These are phyloP conservation scores for Lasioglossum vierecki DNA, from an alignment of 2,888 invertebrate species.

Conservation along the genomic window DNA sequence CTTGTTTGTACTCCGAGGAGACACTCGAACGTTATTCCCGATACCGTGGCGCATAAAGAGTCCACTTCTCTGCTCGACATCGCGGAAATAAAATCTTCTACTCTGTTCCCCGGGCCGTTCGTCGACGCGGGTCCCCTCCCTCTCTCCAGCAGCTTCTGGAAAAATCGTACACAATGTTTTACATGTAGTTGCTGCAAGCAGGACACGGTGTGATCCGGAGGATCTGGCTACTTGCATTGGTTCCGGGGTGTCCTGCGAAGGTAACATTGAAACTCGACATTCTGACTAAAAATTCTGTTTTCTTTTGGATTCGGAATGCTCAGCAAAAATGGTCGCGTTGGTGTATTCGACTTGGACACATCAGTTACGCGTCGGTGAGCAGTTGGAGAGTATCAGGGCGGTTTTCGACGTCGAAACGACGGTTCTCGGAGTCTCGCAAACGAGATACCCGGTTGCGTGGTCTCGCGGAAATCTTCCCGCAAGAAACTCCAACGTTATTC, in stretches of 20 bases:
- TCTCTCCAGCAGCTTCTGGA: not conserved
- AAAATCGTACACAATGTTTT: not conserved
- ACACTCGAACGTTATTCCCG: constrained; percentile 42
- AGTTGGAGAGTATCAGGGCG: not conserved
- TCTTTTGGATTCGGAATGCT: not conserved
- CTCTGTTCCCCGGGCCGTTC: not conserved
- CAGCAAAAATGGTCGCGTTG: not conserved
- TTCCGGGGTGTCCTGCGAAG: not conserved
- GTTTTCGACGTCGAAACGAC: not conserved
- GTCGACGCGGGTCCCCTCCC: not conserved
- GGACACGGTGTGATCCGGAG: too few species aligned
- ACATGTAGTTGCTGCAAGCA: too few species aligned
- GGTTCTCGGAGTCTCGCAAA: not conserved
- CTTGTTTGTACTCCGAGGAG: constrained; percentile 50
- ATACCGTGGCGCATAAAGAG: constrained; percentile 32
- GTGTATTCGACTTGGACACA: not conserved
- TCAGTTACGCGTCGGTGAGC: not conserved
- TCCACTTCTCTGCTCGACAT: constrained; percentile 39
- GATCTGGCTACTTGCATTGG: not conserved
- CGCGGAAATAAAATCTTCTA: constrained; percentile 41
- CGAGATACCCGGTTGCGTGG: not conserved
- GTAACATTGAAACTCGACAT: too few species aligned
- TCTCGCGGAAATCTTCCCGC: constrained; percentile 41
- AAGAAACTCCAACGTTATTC: constrained; percentile 55
- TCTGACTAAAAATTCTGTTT: too few species aligned